These are phyloP conservation scores for Dysidea cf. avara DNA, from an alignment of 37 sponge, comb jelly and placozoan species.

Conservation along the genomic window DNA sequence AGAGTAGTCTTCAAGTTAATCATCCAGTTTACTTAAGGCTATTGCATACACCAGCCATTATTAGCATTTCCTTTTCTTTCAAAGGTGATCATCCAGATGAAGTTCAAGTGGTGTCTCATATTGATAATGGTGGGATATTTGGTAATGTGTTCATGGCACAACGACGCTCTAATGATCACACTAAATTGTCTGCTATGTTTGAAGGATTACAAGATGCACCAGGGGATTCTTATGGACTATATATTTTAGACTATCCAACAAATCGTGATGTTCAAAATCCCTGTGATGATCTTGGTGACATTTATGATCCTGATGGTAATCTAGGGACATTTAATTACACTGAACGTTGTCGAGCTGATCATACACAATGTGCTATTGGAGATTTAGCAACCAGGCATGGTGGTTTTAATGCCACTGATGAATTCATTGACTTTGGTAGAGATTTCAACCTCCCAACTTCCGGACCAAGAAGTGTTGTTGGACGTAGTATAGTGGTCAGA, in stretches of 20 bases:
- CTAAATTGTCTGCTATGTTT: conserved; percentile 14
- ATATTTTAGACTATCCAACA: conserved; percentile 32
- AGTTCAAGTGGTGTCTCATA: conserved; percentile 17
- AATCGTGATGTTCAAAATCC: conserved; percentile 12
- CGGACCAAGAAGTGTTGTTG: conserved; percentile 43
- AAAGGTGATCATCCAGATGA: too few species aligned
- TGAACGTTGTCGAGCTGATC: background rate
- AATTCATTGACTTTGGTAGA: conserved; percentile 7
- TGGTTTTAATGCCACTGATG: background rate
- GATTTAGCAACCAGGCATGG: conserved; percentile 26
- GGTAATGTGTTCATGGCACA: conserved; percentile 44
- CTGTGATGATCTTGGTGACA: conserved; percentile 43
- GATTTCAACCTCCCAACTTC: conserved; percentile 5
- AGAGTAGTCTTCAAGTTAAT: too few species aligned
- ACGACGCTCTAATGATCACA: conserved; percentile 26
- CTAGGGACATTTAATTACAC: background rate
- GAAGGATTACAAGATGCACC: conserved; percentile 39
- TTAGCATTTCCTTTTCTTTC: too few species aligned
- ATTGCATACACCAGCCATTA: too few species aligned
- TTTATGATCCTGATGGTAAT: conserved; percentile 19
- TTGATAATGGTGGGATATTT: conserved; percentile 44
- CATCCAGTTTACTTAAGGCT: too few species aligned
- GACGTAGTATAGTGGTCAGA: conserved; percentile 52
- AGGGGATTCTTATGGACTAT: conserved; percentile 28
- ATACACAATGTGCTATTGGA: conserved; percentile 38